A percentile compares a stretch with the other conserved stretches of the same genome.
These are phyloP conservation scores for Oncorhynchus tshawytscha DNA, from an alignment of 2,113 vertebrate genomes.

Conservation along the genomic window DNA sequence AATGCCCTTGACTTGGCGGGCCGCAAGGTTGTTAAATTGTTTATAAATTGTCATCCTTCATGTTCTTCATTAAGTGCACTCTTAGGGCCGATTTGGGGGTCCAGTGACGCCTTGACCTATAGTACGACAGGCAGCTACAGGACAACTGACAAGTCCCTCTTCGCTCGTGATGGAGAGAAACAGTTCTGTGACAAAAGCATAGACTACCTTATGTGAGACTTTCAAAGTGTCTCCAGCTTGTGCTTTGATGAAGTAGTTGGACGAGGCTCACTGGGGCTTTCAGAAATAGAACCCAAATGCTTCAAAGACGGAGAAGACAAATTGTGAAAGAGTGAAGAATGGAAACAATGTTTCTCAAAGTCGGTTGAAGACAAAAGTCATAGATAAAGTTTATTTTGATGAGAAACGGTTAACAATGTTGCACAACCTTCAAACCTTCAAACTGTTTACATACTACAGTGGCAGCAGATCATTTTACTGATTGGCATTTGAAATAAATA, in stretches of 20 bases:
- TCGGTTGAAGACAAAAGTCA: background rate
- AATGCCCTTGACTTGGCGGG: conserved; percentile 28
- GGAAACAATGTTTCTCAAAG: background rate
- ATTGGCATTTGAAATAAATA: no score
- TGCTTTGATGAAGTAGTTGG: background rate
- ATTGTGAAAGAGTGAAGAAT: no score
- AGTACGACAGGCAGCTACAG: background rate
- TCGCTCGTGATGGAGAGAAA: no score
- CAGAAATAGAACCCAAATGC: background rate
- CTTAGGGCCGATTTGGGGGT: conserved; percentile 6
- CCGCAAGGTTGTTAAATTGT: conserved; percentile 35
- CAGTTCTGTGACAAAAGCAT: no score
- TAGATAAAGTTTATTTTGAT: background rate
- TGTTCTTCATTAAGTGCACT: conserved; percentile 27
- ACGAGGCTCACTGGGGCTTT: background rate
- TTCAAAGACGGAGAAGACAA: background rate
- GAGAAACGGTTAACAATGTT: background rate
- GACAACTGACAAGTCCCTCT: background rate
- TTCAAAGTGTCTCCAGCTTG: background rate
- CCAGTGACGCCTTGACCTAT: conserved; percentile 4
- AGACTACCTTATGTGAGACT: no score
- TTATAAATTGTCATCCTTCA: conserved; percentile 36
- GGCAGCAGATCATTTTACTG: no score
- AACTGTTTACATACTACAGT: no score
- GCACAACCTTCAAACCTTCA: no score